Evolutionary conservation across 2,888 invertebrate species (phyloP).

Genomic region (Seira sanloemensis): DNA sequence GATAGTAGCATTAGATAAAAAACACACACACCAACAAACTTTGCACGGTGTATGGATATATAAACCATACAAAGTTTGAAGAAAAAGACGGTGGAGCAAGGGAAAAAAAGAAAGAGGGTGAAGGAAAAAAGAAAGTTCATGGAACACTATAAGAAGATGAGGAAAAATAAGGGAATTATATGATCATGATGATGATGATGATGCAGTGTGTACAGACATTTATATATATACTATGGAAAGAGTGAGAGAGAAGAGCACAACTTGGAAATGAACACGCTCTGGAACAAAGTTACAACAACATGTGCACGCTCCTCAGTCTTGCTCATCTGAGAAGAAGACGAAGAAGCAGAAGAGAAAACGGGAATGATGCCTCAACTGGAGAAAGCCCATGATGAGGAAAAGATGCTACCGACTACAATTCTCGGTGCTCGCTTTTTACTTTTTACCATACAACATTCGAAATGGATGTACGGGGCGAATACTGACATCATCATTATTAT

Average conservation of each 20-base stretch:
- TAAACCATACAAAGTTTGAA: conserved; percentile 12
- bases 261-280: conserved; percentile 34
- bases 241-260: conserved; percentile 27
- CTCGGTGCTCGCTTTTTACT: too few species aligned
- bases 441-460: too few species aligned
- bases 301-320: conserved; percentile 40
- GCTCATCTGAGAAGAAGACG: conserved; percentile 20
- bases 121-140: neutral
- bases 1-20: conserved; percentile 46
- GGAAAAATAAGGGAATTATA: too few species aligned
- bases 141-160: too few species aligned
- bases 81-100: conserved; percentile 3
- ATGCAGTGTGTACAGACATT: neutral
- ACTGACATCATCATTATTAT: too few species aligned
- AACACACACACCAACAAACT: conserved; percentile 34
- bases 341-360: conserved; percentile 21
- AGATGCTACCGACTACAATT: neutral
- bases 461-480: too few species aligned
- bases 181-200: neutral
- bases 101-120: neutral
- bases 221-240: too few species aligned
- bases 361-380: conserved; percentile 27
- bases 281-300: conserved; percentile 58
- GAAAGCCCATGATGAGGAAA: conserved; percentile 26
- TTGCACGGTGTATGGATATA: conserved; percentile 27